Evolutionary conservation across 2,888 invertebrate species (phyloP), one percentile per base, ranked within the genome.

Genomic region (Tribolium freemani): DNA sequence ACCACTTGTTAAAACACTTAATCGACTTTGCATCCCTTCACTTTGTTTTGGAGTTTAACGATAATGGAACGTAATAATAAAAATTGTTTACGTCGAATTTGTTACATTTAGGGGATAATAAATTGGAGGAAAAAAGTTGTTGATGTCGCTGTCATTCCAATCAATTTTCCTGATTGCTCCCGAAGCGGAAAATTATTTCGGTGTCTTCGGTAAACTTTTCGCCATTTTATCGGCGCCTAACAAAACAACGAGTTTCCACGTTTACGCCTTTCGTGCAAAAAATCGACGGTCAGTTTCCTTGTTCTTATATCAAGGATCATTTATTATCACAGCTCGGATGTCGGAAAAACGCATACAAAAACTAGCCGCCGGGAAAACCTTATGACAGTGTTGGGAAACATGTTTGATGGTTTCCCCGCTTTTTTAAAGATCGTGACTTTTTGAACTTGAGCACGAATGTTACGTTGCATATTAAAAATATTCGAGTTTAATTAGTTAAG

Each of bases 271-370:
- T 11, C 11, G 20, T 51, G 60, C 60, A 72, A 72, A 73, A 73
- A 73, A 67, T 71, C 30, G 38, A 71, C 73, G 73, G 73, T 73
- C 73, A 73, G 73, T 73, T 71, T 73, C 61, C 73, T 67, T 71
- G 73, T 73, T 73, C 73, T 71, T 73, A 70, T 71, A 71, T 71
- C 71, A 56, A 56, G 69, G 73, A 71, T 71, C 73, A 71, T 73
- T 73, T 73, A 73, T 73, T 73, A 73, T 73, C 73, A 73, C 73
- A 51, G 68, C 61, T 46, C 50, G 54, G 63, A 56, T 71, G 73
- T 73, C 70, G 73, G 70, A 73, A 73, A 72, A 72, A 69, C 72
- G 72, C 68, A 72, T 72, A 71, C 61, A 72, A 69, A 73, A 73
- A 73, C 44, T 53, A 38, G 13, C 13, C 67, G 54, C 11, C 51